Base-by-base conservation (phyloP, 1,140 invertebrate species). In the Brevipalpus yothersi region DNA sequence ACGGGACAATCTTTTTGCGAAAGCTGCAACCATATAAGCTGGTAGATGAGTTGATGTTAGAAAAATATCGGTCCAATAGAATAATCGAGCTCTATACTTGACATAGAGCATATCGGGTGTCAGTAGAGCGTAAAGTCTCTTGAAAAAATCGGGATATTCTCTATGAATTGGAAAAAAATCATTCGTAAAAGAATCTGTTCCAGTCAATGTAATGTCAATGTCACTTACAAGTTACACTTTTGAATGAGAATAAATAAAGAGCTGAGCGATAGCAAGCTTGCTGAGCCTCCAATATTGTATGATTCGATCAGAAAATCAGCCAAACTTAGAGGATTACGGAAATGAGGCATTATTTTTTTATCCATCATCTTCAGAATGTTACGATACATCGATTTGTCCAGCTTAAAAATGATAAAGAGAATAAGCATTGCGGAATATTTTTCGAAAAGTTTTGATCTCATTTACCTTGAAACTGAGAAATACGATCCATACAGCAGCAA, bases 81-180 rank as follows among this genome's bases (percentile, higher is more conserved):
- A 84, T 64, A 73, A 73, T 58, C 88, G 75, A 1, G 82, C 79
- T 70, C 86, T 85, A 69, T 89, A 92, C 67, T 88, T 87, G 12
- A 83, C 86, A 67, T 86, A 81, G 68, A 95, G 87, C 62, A 95
- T 82, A 64, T 83, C 81, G 0, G 86, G 83, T 66, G 85, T 81
- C 65, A 94, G 83, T 78, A 97, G 81, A 1, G 82, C 81, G 72
- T 97, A 97, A 5, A 97, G 73, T 68, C 94, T 90, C 56, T 79
- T 79, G 70, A 90, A 97, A 67, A 97, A 89, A 71, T 94, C 83
- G 4, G 91, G 90, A 72, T 94, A 94, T 68, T 93, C 85, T 62
- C 77, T 79, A 68, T 39, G 65, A 64, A 66, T n/a, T n/a, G 58
- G 63, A 62, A 42, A 61, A 62, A 63, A 49, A 49, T 63, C 57